Evolutionary conservation across 2,113 vertebrate species (phyloP).

Genomic region (Dicentrarchus labrax): DNA sequence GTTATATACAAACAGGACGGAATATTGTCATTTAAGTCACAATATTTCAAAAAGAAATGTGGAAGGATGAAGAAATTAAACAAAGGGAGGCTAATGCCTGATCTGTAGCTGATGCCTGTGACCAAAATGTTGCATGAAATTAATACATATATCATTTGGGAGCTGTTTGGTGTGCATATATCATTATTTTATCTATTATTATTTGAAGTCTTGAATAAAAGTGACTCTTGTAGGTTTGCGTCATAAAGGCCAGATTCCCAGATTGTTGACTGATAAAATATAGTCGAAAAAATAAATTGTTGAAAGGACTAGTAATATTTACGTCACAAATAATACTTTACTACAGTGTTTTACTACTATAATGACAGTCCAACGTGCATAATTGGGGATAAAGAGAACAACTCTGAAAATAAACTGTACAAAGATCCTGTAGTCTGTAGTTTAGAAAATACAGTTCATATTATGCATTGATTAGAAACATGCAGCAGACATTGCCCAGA

Average conservation of each 20-base stretch:
- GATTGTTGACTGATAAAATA: background rate
- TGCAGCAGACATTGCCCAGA: slow-evolving; percentile 52
- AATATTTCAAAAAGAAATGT: too few relatives aligned
- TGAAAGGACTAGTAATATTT: background rate
- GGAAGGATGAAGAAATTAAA: background rate
- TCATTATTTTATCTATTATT: background rate
- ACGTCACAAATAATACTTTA: background rate
- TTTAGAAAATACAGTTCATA: slow-evolving; percentile 30
- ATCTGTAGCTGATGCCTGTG: background rate
- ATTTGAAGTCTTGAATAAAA: slow-evolving; percentile 5
- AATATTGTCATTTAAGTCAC: background rate
- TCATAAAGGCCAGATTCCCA: background rate
- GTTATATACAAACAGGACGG: background rate
- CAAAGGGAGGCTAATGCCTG: background rate
- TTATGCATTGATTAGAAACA: slow-evolving; percentile 73
- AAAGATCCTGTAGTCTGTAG: slow-evolving; percentile 9
- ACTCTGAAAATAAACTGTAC: slow-evolving; percentile 26
- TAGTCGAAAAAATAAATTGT: background rate
- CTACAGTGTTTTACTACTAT: background rate
- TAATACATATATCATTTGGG: background rate
- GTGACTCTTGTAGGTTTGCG: background rate
- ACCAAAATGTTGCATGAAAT: background rate
- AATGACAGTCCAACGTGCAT: background rate
- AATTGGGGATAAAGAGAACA: background rate
- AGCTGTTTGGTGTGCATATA: slow-evolving; percentile 1